Conservation (phyloP, 1,140 invertebrate species). For the Ctenoplectra terminalis region DNA sequence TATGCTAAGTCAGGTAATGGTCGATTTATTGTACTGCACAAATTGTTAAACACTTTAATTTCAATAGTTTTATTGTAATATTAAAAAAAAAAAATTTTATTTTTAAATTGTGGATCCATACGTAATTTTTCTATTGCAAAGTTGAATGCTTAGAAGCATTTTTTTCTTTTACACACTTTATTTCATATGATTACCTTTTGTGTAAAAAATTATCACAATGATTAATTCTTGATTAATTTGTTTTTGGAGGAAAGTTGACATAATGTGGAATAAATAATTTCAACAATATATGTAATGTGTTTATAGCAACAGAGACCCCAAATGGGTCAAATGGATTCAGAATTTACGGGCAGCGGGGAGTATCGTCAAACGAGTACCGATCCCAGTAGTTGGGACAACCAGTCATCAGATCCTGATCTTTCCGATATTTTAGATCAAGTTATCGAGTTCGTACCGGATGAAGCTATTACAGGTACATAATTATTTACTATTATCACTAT, state of each 20-base stretch:
- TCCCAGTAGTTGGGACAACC: constrained; percentile 79
- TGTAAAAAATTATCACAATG: too few species aligned
- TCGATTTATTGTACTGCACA: not conserved
- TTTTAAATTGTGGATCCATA: too few species aligned
- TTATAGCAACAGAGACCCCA: constrained; percentile 79
- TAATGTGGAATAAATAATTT: not conserved
- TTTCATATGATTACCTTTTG: too few species aligned
- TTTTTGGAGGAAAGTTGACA: not conserved
- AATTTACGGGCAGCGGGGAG: constrained; percentile 76
- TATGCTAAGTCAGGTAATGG: constrained; percentile 79
- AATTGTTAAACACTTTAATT: too few species aligned
- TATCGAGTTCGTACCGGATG: constrained; percentile 89
- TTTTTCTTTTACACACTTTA: too few species aligned
- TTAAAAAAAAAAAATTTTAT: too few species aligned
- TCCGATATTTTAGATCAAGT: constrained; percentile 93
- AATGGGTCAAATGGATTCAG: constrained; percentile 79
- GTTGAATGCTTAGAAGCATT: too few species aligned
- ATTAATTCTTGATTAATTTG: too few species aligned
- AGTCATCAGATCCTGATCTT: constrained; percentile 87
- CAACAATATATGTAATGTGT: not conserved
- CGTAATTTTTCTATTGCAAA: too few species aligned
- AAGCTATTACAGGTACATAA: constrained; percentile 80
- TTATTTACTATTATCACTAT: constrained; percentile 58
- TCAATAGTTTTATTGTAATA: too few species aligned
- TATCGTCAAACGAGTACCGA: constrained; percentile 74